Conservation (phyloP, 2,797 vertebrate genomes). For the Leuciscus waleckii region DNA sequence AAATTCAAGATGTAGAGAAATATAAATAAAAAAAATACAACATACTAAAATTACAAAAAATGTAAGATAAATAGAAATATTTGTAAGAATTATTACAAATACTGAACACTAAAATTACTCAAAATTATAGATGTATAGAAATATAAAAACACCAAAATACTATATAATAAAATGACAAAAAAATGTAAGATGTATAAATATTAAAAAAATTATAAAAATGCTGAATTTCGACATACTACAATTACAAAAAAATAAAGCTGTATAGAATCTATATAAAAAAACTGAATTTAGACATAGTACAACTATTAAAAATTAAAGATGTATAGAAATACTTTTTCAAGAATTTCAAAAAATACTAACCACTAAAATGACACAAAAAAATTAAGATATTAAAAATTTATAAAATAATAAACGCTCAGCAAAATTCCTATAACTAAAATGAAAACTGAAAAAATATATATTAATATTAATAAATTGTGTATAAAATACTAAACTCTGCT, state of each 20-base stretch:
- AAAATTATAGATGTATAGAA: neutral
- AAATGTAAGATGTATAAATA: no score
- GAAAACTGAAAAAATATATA: neutral
- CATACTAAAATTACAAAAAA: neutral
- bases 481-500: neutral
- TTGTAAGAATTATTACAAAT: no score
- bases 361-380: neutral
- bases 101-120: neutral
- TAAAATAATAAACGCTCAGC: neutral
- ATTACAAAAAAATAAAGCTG: no score
- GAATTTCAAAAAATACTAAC: neutral
- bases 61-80: no score
- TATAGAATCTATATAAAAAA: no score
- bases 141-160: no score
- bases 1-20: neutral
- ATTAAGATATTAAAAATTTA: neutral
- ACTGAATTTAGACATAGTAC: no score
- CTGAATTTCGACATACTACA: no score
- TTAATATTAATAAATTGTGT: neutral
- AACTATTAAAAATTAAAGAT: no score
- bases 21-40: neutral
- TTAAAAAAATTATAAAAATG: no score
- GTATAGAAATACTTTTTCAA: neutral
- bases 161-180: neutral
- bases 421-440: neutral